Base-by-base conservation (phyloP, 2,113 vertebrate genomes). In the Spea bombifrons region DNA sequence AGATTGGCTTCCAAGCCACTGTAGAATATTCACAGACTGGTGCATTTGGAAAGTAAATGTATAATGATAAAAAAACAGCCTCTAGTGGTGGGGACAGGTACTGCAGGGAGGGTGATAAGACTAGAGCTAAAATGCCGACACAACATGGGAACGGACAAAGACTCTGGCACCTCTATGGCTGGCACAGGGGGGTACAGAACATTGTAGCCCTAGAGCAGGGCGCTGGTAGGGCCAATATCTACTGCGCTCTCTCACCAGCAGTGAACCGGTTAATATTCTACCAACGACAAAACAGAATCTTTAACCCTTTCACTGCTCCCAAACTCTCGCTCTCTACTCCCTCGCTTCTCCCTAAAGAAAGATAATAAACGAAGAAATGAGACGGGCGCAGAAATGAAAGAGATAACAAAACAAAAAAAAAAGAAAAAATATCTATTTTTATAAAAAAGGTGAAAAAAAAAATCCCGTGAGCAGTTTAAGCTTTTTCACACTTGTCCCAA, bases 381-480 rank as follows among this genome's bases (percentile, higher is more conserved):
- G 82, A 83, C 63, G 70, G 70, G 73, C 81, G 83, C 82, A 84
- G 86, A 82, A 83, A 87, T 79, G 83, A 82, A 84, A 83, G 75
- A 76, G 65, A 82, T 81, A 85, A 82, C 83, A 84, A 82, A 30
- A 30, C 30, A 30, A 30, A 30, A 30, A 83, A 59, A 68, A 84
- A 82, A 83, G 64, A 88, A 79, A 84, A 87, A 86, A 85, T 83
- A 82, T 88, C 83, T 88, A 88, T 88, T 87, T 88, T 88, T 88
- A 84, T 88, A 88, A 84, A 88, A 88, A 86, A 86, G 83, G 84
- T 78, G 81, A 84, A 86, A 87, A 84, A 86, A 53, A 74, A 73
- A 80, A 80, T 74, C 71, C 78, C n/a, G 72, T 61, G 71, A 68
- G 63, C 70, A 68, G 73, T 74, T 71, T 74, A 67, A 74, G 71